Conservation (phyloP, 1,140 invertebrate genomes). For the Holotrichia oblita region DNA sequence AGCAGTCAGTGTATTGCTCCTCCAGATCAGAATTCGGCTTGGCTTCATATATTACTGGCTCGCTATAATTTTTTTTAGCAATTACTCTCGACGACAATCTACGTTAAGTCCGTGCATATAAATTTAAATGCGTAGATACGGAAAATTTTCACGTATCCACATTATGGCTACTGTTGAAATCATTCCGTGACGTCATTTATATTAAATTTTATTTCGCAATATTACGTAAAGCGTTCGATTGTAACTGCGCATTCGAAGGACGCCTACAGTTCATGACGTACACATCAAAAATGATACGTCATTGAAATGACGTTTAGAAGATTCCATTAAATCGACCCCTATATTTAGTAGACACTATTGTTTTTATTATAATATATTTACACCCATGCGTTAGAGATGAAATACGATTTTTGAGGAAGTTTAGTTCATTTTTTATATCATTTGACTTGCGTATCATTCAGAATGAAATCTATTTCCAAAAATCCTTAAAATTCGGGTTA, state of each 20-base stretch:
- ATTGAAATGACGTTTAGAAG: slow-evolving; percentile 34
- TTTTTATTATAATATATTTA: not conserved
- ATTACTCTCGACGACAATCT: too few relatives aligned
- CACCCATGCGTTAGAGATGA: not conserved
- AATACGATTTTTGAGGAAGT: too few relatives aligned
- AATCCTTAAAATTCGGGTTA: too few relatives aligned
- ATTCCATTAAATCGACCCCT: slow-evolving; percentile 33
- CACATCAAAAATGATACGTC: slow-evolving; percentile 31
- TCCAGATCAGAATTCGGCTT: not conserved
- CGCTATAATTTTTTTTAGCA: not conserved
- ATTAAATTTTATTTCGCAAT: slow-evolving; percentile 39
- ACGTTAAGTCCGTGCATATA: not conserved
- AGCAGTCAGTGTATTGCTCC: slow-evolving; percentile 30
- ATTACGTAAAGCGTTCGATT: slow-evolving; percentile 36
- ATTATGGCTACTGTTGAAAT: not conserved
- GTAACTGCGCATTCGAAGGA: slow-evolving; percentile 29
- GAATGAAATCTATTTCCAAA: too few relatives aligned
- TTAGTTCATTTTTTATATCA: too few relatives aligned
- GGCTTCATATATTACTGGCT: not conserved
- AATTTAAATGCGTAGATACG: not conserved
- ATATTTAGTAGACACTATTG: not conserved
- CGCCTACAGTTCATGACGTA: slow-evolving; percentile 34
- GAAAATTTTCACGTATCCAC: not conserved
- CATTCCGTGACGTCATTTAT: not conserved
- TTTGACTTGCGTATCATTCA: too few relatives aligned